Evolutionary conservation across 2,888 invertebrate species (phyloP).

Genomic region (Neoaliturus tenellus): DNA sequence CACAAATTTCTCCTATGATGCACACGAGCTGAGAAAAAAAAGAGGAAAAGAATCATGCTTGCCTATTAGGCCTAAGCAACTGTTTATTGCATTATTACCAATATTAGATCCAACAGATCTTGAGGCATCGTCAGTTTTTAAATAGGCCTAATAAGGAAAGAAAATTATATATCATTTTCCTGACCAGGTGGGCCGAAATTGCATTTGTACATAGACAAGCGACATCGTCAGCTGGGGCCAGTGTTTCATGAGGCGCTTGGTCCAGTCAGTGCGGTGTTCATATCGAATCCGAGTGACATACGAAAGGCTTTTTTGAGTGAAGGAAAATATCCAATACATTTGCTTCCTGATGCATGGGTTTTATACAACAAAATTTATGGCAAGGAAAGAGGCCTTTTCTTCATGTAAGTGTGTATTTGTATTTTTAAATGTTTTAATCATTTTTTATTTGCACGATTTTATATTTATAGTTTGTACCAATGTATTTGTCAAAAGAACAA

Average conservation of each 20-base stretch:
- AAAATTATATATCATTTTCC: neutral
- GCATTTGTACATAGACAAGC: constrained; percentile 84
- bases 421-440: too few species aligned
- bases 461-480: too few species aligned
- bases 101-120: too few species aligned
- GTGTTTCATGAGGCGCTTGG: constrained; percentile 88
- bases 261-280: constrained; percentile 83
- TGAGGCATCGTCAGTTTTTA: too few species aligned
- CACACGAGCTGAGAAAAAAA: too few species aligned
- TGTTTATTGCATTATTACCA: too few species aligned
- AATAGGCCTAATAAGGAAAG: too few species aligned
- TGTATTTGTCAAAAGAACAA: too few species aligned
- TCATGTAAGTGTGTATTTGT: constrained; percentile 88
- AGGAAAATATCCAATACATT: constrained; percentile 88
- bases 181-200: constrained; percentile 73
- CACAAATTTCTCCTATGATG: too few species aligned
- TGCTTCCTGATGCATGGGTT: constrained; percentile 90
- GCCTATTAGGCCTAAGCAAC: too few species aligned
- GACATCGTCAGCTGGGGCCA: constrained; percentile 85
- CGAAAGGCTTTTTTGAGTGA: constrained; percentile 85
- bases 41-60: too few species aligned
- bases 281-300: constrained; percentile 86
- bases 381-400: constrained; percentile 88
- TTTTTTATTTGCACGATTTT: too few species aligned
- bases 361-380: constrained; percentile 86